These are phyloP conservation scores for Syngnathus floridae DNA, from an alignment of 2,113 vertebrate species.

Conservation along the genomic window DNA sequence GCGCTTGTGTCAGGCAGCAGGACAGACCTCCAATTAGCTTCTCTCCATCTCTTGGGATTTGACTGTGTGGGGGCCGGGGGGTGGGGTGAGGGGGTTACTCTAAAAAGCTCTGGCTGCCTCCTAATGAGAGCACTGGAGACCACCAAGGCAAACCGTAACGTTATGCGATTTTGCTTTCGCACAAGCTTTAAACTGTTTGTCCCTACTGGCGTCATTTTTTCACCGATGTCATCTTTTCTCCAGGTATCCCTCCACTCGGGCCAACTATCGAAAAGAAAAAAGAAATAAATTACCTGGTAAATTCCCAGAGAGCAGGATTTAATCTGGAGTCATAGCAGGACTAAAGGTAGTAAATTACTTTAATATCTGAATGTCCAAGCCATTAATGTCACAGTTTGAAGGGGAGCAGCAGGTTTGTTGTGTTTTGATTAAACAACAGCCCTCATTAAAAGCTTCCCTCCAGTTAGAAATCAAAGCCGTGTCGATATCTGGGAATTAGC, in stretches of 20 bases:
- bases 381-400: slow-evolving; percentile 48
- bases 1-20: slow-evolving; percentile 46
- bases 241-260: slow-evolving; percentile 10
- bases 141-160: slow-evolving; percentile 36
- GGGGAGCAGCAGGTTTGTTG: slow-evolving; percentile 42
- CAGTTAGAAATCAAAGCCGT: slow-evolving; percentile 63
- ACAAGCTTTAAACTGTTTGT: slow-evolving; percentile 41
- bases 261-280: slow-evolving; percentile 29
- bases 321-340: slow-evolving; percentile 36
- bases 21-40: slow-evolving; percentile 63
- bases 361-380: slow-evolving; percentile 32
- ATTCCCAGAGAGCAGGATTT: slow-evolving; percentile 32
- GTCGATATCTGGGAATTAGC: slow-evolving; percentile 61
- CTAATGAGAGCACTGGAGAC: slow-evolving; percentile 68
- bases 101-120: slow-evolving; percentile 44
- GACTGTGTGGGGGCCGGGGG: not conserved
- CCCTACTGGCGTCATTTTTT: slow-evolving; percentile 27
- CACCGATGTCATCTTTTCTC: slow-evolving; percentile 19
- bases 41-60: slow-evolving; percentile 47
- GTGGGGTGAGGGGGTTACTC: slow-evolving; percentile 31
- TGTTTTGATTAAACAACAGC: slow-evolving; percentile 60
- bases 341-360: slow-evolving; percentile 40
- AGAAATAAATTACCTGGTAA: slow-evolving; percentile 23
- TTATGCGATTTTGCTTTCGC: slow-evolving; percentile 26
- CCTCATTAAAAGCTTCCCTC: slow-evolving; percentile 68